Base-by-base conservation (phyloP, 1,140 invertebrate genomes). In the Aphis craccivora region DNA sequence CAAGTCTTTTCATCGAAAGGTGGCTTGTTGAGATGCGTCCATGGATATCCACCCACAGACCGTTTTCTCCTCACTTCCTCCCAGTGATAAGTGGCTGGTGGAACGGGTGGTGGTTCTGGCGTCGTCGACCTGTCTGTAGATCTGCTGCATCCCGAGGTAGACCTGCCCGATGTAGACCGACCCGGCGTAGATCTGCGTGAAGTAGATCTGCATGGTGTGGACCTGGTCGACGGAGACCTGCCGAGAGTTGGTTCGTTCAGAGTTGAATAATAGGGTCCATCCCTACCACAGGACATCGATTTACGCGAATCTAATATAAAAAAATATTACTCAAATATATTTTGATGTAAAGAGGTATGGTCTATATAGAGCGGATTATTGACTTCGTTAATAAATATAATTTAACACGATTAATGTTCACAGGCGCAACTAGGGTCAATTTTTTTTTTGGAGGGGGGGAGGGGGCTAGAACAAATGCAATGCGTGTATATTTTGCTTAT, bases 61-160 rank as follows among this genome's bases (percentile, higher is more conserved):
- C 95, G 94, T 90, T 95, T 94, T 83, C 95, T 94, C 53, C 95
- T 94, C 25, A 95, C 91, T 92, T 95, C 95, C 94, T 95, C 95
- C 95, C 95, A 95, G 55, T 94, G 94, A 94, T 95, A 95, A 2
- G 95, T 95, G 90, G 95, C 94, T 1, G 94, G 95, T 23, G 95
- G 95, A 30, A 95, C 94, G 22, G 94, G 94, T 30, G 95, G 95
- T 22, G 94, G 40, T 92, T 88, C 93, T 25, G 93, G 53, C 22
- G 91, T 93, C 11, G 48, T 55, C 48, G 91, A 92, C 53, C 76
- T 84, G 48, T 51, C 55, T 4, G 55, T 91, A 3, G 91, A 84
- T 23, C 81, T 53, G 2, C 25, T 45, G 40, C 81, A 53, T 7
- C 37, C 76, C 35, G 91, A 81, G 14, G 91, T 60, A 48, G 91